Evolutionary conservation across 2,797 vertebrate species (phyloP), one percentile per base, ranked within the genome.

Genomic region (Sorex maritimensis): DNA sequence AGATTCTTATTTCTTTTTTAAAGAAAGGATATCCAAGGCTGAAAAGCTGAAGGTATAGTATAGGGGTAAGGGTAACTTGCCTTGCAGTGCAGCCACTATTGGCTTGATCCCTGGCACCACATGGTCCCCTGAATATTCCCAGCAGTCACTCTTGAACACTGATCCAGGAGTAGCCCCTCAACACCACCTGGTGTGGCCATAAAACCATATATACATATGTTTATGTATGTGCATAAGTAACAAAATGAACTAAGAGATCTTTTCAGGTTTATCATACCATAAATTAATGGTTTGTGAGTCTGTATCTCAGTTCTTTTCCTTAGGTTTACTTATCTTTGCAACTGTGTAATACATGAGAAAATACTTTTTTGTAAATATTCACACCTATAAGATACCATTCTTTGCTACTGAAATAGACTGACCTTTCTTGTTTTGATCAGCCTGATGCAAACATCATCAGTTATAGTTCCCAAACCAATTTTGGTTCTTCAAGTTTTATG

Each of bases 331-430:
- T 81, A 13, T 90, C 17, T 73, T 55, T 55, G 17, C 52, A 1
- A 75, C 23, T 68, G 87, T 80, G 26, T 11, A 61, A 6, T 83
- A 55, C 73, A 17, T 65, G 21, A 80, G 86, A 23, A 68, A 82
- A 55, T 74, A 83, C 75, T 4, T 84, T 82, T 86, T 21, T 24
- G 21, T 77, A 83, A 68, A 23, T 81, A 19, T 74, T 88, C 69
- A 21, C 26, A 30, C 17, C 44, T 81, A 0, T 73, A 83, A 14
- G 19, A 58, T 78, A 58, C 19, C 17, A 5, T 3, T 17, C 23
- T 85, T 90, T 46, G 46, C 90, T 81, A 73, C 8, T 92, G 44
- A 87, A 93, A 84, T 61, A 71, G 52, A 74, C 21, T 71, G 67
- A 72, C 28, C 15, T 83, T 80, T 83, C 10, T 26, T 86, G 15